Evolutionary conservation across 2,888 invertebrate species (phyloP).

Genomic region (Bhutanitis thaidina): DNA sequence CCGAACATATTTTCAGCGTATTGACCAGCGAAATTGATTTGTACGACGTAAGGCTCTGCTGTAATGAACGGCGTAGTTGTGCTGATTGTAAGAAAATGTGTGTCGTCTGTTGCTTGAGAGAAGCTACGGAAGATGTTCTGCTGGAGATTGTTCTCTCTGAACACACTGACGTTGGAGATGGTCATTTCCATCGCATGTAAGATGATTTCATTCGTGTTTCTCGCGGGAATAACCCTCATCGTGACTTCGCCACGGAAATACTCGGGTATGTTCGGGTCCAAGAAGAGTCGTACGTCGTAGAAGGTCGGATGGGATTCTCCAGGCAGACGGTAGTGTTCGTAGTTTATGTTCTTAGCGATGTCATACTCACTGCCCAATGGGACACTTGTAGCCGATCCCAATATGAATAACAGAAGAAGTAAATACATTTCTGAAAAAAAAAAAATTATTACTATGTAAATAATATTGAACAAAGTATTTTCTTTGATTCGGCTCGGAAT

Average conservation of each 20-base stretch:
- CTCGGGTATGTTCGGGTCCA: conserved; percentile 59
- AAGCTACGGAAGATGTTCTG: conserved; percentile 34
- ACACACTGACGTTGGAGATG: conserved; percentile 41
- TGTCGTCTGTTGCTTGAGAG: conserved; percentile 44
- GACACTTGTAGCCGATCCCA: conserved; percentile 42
- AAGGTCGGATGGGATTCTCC: conserved; percentile 67
- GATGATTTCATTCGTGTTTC: conserved; percentile 46
- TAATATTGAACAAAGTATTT: no score
- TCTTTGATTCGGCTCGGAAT: no score
- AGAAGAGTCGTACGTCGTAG: conserved; percentile 71
- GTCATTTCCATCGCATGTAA: conserved; percentile 71
- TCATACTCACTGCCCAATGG: conserved; percentile 32
- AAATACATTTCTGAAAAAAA: conserved; percentile 61
- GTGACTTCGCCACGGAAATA: conserved; percentile 66
- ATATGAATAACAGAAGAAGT: conserved; percentile 44
- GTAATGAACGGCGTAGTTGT: conserved; percentile 45
- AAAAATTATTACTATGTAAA: background rate
- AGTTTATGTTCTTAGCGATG: conserved; percentile 27
- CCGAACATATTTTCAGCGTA: conserved; percentile 82
- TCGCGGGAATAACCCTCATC: conserved; percentile 51
- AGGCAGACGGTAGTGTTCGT: conserved; percentile 73
- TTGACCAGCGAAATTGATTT: conserved; percentile 77
- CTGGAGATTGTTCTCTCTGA: conserved; percentile 26
- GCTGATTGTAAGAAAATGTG: conserved; percentile 72
- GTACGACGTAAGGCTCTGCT: conserved; percentile 62